Evolutionary conservation across 2,113 vertebrate species (phyloP), one percentile per base, ranked within the genome.

Genomic region (Sigmodon hispidus): DNA sequence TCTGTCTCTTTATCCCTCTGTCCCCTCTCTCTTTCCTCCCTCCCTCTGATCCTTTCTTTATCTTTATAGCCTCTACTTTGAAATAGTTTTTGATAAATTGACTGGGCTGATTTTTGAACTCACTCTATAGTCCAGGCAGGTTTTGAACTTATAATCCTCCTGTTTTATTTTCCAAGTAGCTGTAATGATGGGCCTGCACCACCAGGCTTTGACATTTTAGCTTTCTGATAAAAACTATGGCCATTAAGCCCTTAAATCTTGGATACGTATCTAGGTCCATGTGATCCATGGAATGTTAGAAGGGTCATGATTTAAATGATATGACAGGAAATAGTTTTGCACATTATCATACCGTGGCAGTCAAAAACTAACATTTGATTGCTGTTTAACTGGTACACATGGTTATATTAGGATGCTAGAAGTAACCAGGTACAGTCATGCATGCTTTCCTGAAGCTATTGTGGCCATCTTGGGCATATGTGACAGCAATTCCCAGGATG

Each of bases 1-100:
- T 13, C 4, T 10, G 4, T 73, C 34, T 4, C 26, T 36, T 16
- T 4, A 21, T 45, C 22, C 11, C 11, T 22, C 1, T 1, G 9
- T 24, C n/a, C 22, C 24, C 13, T 45, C 36, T 4, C 45, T 3
- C 24, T 22, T 73, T 6, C 22, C 11, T 73, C 10, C 11, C 11
- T 26, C 24, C 40, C 24, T 73, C n/a, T n/a, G n/a, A n/a, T 69
- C 67, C 36, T 72, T 72, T 40, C n/a, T 72, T n/a, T n/a, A n/a
- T n/a, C n/a, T 22, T 72, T n/a, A 69, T 7, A 19, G 67, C 67
- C 36, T 69, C 43, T 9, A 72, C 22, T 72, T 40, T 10, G 21
- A 72, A 43, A 21, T 21, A 72, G n/a, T 16, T 72, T 43, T 72
- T 72, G 70, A 8, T 22, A 72, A 72, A 16, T 22, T n/a, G n/a